phyloP scores from a whole-genome alignment of 2,113 vertebrate genomes.

The Thomomys bottae region DNA sequence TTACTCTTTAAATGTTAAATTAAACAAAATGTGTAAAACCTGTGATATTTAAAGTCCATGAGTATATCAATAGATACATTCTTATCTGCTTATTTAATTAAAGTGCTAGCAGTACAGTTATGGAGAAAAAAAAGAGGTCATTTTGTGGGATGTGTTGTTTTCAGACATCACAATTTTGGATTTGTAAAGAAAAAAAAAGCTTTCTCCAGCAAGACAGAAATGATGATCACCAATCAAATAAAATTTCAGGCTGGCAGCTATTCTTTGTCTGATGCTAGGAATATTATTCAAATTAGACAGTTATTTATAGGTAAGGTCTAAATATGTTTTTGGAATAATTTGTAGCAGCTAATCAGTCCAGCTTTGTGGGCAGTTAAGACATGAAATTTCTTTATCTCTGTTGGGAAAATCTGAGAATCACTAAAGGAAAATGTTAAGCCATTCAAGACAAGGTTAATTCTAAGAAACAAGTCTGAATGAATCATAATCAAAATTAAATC shows the following conservation, averaged over 20 bases:
- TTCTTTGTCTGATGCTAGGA: conserved; percentile 59
- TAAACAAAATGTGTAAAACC: conserved; percentile 28
- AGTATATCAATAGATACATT: conserved; percentile 24
- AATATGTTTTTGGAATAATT: conserved; percentile 72
- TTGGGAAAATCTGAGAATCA: conserved; percentile 71
- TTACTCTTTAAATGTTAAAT: not conserved
- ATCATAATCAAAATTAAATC: conserved; percentile 82
- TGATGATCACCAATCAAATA: conserved; percentile 56
- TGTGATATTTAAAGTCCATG: not conserved
- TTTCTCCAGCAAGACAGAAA: not conserved
- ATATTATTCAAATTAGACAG: conserved; percentile 74
- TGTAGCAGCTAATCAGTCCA: conserved; percentile 75
- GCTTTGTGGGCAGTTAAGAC: conserved; percentile 67
- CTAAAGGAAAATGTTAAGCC: conserved; percentile 80
- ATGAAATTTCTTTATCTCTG: conserved; percentile 47
- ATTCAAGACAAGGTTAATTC: conserved; percentile 79
- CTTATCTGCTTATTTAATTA: conserved; percentile 10
- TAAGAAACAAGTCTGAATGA: conserved; percentile 79
- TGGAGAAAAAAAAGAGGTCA: not conserved
- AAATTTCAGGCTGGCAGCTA: conserved; percentile 48
- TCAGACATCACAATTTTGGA: not conserved
- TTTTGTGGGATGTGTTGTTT: not conserved
- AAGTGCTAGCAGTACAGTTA: not conserved
- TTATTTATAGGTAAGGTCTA: conserved; percentile 74
- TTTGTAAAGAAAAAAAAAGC: not conserved